Evolutionary conservation across 53 echinoderm and acorn worm genomes (phyloP), one percentile per base, ranked within the genome.

Genomic region (Holothuria leucospilota): DNA sequence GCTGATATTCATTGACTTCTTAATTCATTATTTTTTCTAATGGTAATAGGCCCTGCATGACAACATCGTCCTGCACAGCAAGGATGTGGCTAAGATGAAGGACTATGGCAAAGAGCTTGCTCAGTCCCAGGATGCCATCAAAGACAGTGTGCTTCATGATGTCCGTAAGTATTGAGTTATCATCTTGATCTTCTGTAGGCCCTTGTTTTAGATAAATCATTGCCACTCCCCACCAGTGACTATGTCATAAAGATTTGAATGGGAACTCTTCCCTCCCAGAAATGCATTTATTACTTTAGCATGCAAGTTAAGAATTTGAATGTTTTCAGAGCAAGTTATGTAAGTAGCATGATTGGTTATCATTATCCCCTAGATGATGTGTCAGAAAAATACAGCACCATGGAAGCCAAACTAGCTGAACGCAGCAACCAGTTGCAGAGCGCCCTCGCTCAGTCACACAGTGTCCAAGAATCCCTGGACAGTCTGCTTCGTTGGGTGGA

Each of bases 361-460:
- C 38, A n/a, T n/a, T n/a, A n/a, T 24, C 61, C 8, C 24, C 11
- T 73, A 96, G 96, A 91, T 73, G 95, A 99, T 21, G 99, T 99
- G 10, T 90, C 99, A 18, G 94, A 95, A 62, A 99, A 99, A 63
- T 99, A 94, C 89, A 95, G 84, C 82, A 86, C 88, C 70, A 95
- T 99, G 95, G 99, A 99, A 70, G 81, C 87, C 6, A 84, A 90
- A 59, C 92, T 99, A 13, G 96, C 99, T 18, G 95, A 99, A 24
- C 92, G 99, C 66, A 99, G 90, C 92, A 99, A 99, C 92, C 93
- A 93, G 42, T 88, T 99, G 21, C 99, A 95, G 87, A 94, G 94
- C 71, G 90, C 93, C 75, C 92, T 99, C 66, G 82, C 94, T 18
- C 95, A 95, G 79, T 93, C 95, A 20, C 93, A 99, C 92, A 92